These are phyloP conservation scores for Sebastes oblongus DNA, from an alignment of 2,797 vertebrate genomes.

Conservation along the genomic window DNA sequence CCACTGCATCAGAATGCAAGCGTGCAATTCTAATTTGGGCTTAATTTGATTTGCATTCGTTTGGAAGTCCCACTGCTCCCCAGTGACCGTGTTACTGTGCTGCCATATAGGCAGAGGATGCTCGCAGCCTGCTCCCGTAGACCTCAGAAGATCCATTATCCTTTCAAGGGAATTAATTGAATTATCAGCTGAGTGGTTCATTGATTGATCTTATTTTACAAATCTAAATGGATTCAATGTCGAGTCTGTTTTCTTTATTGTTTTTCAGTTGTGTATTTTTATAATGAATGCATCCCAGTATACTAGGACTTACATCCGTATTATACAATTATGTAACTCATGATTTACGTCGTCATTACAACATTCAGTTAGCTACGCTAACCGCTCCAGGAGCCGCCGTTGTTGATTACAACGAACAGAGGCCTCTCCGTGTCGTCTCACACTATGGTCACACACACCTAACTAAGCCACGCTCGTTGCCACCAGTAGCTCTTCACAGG, in stretches of 20 bases:
- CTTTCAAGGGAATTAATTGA: background rate
- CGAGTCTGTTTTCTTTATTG: background rate
- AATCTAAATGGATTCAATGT: background rate
- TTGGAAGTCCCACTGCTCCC: constrained; percentile 49
- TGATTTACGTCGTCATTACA: background rate
- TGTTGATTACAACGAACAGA: too few species aligned
- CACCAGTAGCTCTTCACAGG: too few species aligned
- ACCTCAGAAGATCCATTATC: background rate
- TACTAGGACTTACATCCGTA: background rate
- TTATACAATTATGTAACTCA: background rate
- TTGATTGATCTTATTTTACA: background rate
- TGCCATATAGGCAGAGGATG: constrained; percentile 14
- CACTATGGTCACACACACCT: too few species aligned
- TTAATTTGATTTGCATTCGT: constrained; percentile 73
- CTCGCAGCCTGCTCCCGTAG: background rate
- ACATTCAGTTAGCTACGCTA: background rate
- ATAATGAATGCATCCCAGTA: background rate
- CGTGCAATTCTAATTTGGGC: constrained; percentile 57
- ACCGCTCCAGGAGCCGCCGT: too few species aligned
- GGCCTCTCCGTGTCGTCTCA: too few species aligned
- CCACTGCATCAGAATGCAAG: constrained; percentile 48
- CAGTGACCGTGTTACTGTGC: constrained; percentile 27
- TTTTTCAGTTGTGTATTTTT: background rate
- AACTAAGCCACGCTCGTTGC: too few species aligned
- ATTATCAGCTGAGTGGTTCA: background rate